Evolutionary conservation across 2,797 vertebrate genomes (phyloP).

Genomic region (Pangasius djambal): DNA sequence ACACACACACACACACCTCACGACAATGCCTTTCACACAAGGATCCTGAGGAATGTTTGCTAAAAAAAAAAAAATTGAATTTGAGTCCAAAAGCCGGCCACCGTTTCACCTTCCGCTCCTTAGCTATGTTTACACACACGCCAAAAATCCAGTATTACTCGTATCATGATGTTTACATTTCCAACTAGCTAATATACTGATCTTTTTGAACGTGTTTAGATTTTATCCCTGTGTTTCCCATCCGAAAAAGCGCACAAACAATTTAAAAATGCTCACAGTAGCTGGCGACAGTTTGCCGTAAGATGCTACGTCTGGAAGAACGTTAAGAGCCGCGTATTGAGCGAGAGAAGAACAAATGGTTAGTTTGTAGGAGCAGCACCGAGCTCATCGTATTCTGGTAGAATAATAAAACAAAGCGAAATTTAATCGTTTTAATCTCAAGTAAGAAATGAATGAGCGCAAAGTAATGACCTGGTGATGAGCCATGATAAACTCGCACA

Average conservation of each 20-base stretch:
- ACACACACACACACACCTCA: conserved; percentile 21
- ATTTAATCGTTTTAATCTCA: not conserved
- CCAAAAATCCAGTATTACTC: too few relatives aligned
- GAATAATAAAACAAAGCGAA: not conserved
- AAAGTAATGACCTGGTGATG: not conserved
- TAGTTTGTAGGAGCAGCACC: not conserved
- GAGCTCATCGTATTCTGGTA: not conserved
- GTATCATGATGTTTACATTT: not conserved
- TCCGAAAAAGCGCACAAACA: not conserved
- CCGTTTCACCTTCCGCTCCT: too few relatives aligned
- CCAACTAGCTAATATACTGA: not conserved
- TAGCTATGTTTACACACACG: not conserved
- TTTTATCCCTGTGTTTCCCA: not conserved
- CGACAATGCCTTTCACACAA: not conserved
- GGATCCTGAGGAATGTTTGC: not conserved
- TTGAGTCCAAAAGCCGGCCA: not conserved
- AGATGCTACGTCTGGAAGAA: not conserved
- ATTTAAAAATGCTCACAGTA: not conserved
- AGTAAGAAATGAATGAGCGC: not conserved
- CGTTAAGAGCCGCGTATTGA: not conserved
- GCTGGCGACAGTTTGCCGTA: not conserved
- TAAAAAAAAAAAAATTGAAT: not conserved
- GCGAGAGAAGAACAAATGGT: not conserved
- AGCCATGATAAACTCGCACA: not conserved
- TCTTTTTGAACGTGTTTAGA: not conserved